phyloP scores from a whole-genome alignment of 2,797 vertebrate species.

The Adelosebastes latens region DNA sequence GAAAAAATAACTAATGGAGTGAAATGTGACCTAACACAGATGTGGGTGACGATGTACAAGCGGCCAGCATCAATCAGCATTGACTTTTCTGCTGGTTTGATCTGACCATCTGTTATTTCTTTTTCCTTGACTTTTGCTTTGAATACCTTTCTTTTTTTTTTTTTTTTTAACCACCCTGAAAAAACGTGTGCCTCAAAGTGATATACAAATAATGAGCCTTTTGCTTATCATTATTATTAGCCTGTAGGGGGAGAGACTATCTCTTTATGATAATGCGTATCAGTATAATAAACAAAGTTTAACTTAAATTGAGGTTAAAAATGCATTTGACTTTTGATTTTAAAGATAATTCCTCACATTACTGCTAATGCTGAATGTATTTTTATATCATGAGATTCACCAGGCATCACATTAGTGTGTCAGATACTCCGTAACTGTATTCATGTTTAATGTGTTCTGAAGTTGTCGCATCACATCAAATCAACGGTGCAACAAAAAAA shows the following conservation, averaged over 20 bases:
- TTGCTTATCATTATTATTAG: background rate
- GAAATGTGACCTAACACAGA: background rate
- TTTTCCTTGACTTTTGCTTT: background rate
- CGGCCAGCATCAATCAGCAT: background rate
- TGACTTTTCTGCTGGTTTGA: background rate
- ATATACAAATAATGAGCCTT: background rate
- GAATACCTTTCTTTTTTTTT: background rate
- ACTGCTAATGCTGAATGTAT: background rate
- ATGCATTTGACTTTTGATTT: background rate
- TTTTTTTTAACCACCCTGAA: background rate
- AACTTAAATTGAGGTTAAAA: background rate
- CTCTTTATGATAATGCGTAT: background rate
- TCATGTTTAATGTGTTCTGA: constrained; percentile 22
- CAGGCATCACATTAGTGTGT: background rate
- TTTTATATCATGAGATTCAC: background rate
- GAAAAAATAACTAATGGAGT: background rate
- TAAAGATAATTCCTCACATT: background rate
- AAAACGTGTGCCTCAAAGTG: background rate
- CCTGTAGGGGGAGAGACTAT: too few relatives aligned
- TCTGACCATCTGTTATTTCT: background rate
- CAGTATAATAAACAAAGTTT: background rate
- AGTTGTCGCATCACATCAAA: constrained; percentile 20
- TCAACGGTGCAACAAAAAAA: background rate
- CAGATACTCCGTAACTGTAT: background rate
- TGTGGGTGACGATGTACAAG: background rate